These are phyloP conservation scores for Alfaro cultratus DNA, from an alignment of 2,797 vertebrate genomes.

Conservation along the genomic window DNA sequence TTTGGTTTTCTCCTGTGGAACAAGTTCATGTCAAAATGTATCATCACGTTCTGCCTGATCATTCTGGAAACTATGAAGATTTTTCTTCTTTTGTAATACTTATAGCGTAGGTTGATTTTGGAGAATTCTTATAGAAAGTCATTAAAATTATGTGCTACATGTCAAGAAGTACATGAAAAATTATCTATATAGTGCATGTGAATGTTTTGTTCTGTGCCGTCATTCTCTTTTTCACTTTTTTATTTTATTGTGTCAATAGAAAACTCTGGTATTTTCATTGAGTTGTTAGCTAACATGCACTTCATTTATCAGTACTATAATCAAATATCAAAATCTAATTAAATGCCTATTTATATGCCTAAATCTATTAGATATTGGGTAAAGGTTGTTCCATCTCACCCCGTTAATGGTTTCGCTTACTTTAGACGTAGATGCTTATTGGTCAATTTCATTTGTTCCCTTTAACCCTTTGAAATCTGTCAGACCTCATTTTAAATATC, in stretches of 20 bases:
- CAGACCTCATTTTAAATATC: conserved; percentile 1
- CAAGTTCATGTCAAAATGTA: conserved; percentile 39
- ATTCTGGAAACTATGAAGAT: not conserved
- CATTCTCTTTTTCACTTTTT: not conserved
- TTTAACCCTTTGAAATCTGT: not conserved
- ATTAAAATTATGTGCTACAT: not conserved
- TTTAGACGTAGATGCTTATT: conserved; percentile 40
- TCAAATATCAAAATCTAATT: conserved; percentile 57
- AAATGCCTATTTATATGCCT: conserved; percentile 43
- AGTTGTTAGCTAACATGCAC: conserved; percentile 71
- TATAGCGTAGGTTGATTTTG: not conserved
- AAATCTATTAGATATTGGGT: conserved; percentile 69
- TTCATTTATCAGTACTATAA: conserved; percentile 27
- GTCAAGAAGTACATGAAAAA: not conserved
- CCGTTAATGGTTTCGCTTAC: conserved; percentile 63
- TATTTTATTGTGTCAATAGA: conserved; percentile 46
- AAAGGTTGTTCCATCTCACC: conserved; percentile 66
- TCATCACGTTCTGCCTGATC: conserved; percentile 19
- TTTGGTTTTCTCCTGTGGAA: conserved; percentile 32
- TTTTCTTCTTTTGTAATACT: not conserved
- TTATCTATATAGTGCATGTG: not conserved
- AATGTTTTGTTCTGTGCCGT: not conserved
- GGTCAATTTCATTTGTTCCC: conserved; percentile 38
- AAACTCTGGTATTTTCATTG: conserved; percentile 77
- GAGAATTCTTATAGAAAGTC: not conserved